Evolutionary conservation across 2,113 vertebrate genomes (phyloP).

Genomic region (Lagopus leucura): DNA sequence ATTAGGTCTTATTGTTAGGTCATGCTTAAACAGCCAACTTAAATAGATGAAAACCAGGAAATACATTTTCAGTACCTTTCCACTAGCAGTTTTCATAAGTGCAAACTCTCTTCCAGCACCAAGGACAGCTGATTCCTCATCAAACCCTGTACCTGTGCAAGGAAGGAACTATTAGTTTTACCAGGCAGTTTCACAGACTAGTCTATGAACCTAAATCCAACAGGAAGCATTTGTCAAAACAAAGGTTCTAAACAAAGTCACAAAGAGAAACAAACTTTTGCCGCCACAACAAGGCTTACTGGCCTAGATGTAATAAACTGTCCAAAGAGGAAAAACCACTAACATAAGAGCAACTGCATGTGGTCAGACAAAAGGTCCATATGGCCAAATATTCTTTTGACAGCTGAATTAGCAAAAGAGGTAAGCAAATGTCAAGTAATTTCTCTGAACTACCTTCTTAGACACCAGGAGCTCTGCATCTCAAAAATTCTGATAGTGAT

Average conservation of each 20-base stretch:
- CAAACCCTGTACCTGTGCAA: slow-evolving; percentile 93
- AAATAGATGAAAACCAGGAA: background rate
- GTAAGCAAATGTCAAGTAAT: background rate
- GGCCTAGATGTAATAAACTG: background rate
- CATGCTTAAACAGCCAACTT: background rate
- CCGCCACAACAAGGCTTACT: background rate
- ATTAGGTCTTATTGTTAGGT: background rate
- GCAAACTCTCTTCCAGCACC: slow-evolving; percentile 98
- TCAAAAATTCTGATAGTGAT: background rate
- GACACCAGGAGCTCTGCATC: background rate
- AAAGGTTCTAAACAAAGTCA: background rate
- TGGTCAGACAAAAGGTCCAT: background rate
- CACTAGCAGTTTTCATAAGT: slow-evolving; percentile 96
- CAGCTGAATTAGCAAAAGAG: background rate
- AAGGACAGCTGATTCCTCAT: slow-evolving; percentile 95
- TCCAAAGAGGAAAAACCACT: background rate
- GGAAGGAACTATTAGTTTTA: slow-evolving; percentile 2
- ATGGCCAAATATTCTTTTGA: background rate
- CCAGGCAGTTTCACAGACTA: background rate
- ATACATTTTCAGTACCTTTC: slow-evolving; percentile 86
- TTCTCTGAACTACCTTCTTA: background rate
- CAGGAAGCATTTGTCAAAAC: background rate
- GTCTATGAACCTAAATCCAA: background rate
- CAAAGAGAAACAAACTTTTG: background rate
- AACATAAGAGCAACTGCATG: background rate